Percentiles rank a stretch among this genome's conserved stretches.
Evolutionary conservation across 2,888 invertebrate species (phyloP).

Genomic region (Dryadula phaetusa): DNA sequence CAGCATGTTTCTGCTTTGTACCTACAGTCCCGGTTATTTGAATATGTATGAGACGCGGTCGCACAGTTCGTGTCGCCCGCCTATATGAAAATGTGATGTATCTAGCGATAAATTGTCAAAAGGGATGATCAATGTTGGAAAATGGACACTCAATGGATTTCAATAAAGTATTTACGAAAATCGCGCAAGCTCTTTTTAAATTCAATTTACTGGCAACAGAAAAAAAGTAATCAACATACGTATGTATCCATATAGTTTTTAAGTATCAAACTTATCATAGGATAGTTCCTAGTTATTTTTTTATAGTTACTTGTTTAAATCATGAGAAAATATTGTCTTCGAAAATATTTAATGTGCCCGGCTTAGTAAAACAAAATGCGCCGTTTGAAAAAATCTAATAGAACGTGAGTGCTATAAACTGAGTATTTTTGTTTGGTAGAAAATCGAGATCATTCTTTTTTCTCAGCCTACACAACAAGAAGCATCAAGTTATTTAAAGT

Average conservation of each 20-base stretch:
- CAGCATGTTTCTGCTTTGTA: slow-evolving; percentile 77
- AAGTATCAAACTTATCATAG: no score
- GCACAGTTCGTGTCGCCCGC: slow-evolving; percentile 68
- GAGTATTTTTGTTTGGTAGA: no score
- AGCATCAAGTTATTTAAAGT: not conserved
- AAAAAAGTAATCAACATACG: not conserved
- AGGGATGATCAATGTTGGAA: slow-evolving; percentile 78
- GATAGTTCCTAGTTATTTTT: no score
- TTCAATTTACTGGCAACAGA: not conserved
- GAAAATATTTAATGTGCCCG: not conserved
- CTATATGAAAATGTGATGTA: slow-evolving; percentile 79
- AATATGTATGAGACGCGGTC: slow-evolving; percentile 78
- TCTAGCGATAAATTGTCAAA: slow-evolving; percentile 81
- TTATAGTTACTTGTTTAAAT: no score
- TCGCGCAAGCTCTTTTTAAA: not conserved
- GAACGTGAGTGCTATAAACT: no score
- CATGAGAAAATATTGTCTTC: not conserved
- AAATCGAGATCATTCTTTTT: no score
- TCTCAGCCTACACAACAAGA: not conserved
- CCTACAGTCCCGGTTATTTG: slow-evolving; percentile 68
- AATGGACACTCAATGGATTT: slow-evolving; percentile 63
- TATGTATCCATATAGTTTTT: not conserved
- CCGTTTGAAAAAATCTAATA: not conserved
- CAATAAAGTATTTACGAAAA: not conserved
- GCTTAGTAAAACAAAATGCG: not conserved